Conservation (phyloP, 2,888 invertebrate genomes). For the Agonopterix alstromeriana region DNA sequence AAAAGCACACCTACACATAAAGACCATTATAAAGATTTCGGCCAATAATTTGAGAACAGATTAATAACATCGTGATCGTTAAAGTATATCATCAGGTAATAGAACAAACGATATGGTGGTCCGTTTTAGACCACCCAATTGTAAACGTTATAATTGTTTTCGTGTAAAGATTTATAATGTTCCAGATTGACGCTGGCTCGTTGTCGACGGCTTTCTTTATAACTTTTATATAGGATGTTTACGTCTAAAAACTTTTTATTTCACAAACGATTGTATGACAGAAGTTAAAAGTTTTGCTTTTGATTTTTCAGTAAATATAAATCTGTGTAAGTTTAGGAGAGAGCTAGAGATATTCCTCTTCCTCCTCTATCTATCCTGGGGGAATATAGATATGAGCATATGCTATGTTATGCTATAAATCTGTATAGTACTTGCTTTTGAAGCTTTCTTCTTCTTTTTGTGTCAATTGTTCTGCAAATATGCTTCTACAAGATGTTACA, state of each 20-base stretch:
- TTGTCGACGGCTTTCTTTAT: conserved; percentile 15
- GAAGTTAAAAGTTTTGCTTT: too few relatives aligned
- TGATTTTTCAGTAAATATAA: too few relatives aligned
- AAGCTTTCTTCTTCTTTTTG: too few relatives aligned
- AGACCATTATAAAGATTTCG: background rate
- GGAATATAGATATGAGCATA: too few relatives aligned
- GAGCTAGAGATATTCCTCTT: too few relatives aligned
- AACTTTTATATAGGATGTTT: conserved; percentile 7
- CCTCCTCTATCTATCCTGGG: too few relatives aligned
- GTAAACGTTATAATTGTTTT: conserved; percentile 45
- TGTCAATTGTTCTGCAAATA: too few relatives aligned
- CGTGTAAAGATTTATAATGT: conserved; percentile 49
- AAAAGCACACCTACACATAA: background rate
- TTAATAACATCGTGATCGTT: conserved; percentile 32
- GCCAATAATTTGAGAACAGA: conserved; percentile 26
- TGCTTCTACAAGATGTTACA: too few relatives aligned
- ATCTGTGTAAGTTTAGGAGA: too few relatives aligned
- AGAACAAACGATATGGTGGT: conserved; percentile 44
- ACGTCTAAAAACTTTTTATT: background rate
- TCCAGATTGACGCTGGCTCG: conserved; percentile 26
- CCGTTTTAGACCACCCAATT: conserved; percentile 42
- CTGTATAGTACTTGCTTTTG: too few relatives aligned
- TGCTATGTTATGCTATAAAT: too few relatives aligned
- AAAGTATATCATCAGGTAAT: conserved; percentile 29
- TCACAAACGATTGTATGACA: background rate